Conservation (phyloP, 2,797 vertebrate genomes). For the Myotis findleyi region DNA sequence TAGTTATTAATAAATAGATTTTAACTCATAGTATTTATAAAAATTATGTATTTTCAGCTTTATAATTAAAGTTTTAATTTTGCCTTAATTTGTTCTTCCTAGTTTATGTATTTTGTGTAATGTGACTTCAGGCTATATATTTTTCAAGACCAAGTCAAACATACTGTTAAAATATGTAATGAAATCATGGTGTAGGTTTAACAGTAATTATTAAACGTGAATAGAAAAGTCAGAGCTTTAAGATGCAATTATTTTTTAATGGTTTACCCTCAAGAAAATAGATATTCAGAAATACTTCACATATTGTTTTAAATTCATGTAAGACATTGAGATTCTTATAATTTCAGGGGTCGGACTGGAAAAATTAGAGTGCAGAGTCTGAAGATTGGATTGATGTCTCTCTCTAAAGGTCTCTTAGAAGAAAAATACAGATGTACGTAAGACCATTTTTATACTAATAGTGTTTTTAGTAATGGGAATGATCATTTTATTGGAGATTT, state of each 20-base stretch:
- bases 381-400: conserved; percentile 97
- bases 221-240: conserved; percentile 66
- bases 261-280: conserved; percentile 49
- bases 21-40: conserved; percentile 60
- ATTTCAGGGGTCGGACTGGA: conserved; percentile 95
- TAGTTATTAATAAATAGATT: neutral
- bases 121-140: conserved; percentile 60
- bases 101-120: conserved; percentile 49
- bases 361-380: conserved; percentile 97
- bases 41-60: neutral
- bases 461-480: neutral
- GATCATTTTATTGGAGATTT: neutral
- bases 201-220: conserved; percentile 65
- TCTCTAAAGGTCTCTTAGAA: conserved; percentile 97
- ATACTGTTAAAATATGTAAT: conserved; percentile 67
- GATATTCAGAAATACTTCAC: conserved; percentile 23
- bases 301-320: conserved; percentile 36
- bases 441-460: neutral
- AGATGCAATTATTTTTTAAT: conserved; percentile 54
- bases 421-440: conserved; percentile 98
- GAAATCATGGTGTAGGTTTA: conserved; percentile 59
- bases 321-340: conserved; percentile 63
- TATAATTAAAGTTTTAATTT: conserved; percentile 39
- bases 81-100: conserved; percentile 58
- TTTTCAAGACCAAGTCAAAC: conserved; percentile 53